Evolutionary conservation across 2,888 invertebrate species (phyloP).

Genomic region (Liopterus haemorrhoidalis): DNA sequence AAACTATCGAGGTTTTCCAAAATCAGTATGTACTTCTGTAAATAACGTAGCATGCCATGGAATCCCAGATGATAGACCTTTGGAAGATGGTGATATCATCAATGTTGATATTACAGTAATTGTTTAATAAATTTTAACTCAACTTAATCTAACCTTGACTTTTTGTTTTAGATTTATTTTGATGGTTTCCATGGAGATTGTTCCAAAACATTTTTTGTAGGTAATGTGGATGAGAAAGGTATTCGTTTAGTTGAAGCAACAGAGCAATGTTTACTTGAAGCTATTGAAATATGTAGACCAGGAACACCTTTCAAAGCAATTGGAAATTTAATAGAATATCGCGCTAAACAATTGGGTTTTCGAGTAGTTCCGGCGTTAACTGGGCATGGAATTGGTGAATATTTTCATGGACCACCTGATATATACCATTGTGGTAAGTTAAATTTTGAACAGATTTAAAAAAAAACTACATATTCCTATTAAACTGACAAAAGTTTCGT

Average conservation of each 20-base stretch:
- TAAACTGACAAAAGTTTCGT: conserved; percentile 1
- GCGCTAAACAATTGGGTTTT: conserved; percentile 57
- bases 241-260: conserved; percentile 63
- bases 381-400: conserved; percentile 89
- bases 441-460: not conserved
- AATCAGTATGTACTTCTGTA: conserved; percentile 85
- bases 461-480: not conserved
- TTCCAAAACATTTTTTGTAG: conserved; percentile 80
- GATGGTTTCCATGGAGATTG: conserved; percentile 91
- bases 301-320: conserved; percentile 54
- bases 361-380: conserved; percentile 72
- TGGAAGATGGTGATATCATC: conserved; percentile 80
- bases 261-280: conserved; percentile 62
- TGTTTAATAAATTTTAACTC: conserved; percentile 20
- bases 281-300: conserved; percentile 57
- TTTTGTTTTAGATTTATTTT: conserved; percentile 57
- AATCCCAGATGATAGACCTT: conserved; percentile 78
- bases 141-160: not conserved
- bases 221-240: conserved; percentile 71
- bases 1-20: conserved; percentile 77
- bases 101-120: conserved; percentile 87
- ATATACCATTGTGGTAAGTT: conserved; percentile 74
- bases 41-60: conserved; percentile 92
- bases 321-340: conserved; percentile 59
- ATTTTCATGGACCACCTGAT: conserved; percentile 90